phyloP scores from a whole-genome alignment of 2,113 vertebrate genomes.

The Leptosomus discolor region DNA sequence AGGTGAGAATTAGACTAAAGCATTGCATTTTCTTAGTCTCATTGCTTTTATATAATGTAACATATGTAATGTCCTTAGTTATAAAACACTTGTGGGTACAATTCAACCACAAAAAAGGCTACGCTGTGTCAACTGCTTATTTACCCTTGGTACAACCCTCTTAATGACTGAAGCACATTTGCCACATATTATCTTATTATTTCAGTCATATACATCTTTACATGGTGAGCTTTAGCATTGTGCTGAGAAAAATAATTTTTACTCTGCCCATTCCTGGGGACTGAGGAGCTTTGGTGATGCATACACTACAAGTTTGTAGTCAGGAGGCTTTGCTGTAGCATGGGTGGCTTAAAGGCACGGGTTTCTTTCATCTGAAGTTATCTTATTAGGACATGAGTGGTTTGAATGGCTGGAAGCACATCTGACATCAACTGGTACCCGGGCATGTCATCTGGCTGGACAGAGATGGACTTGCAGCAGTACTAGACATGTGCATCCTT shows the following conservation, averaged over 20 bases:
- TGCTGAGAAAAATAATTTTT: background rate
- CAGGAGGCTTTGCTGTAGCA: background rate
- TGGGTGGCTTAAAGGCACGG: background rate
- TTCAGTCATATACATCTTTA: background rate
- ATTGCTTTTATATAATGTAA: background rate
- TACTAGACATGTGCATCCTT: accelerated
- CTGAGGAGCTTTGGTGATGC: background rate
- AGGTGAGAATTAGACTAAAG: background rate
- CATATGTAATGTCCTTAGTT: background rate
- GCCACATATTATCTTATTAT: background rate
- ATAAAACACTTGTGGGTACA: background rate
- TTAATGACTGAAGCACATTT: background rate
- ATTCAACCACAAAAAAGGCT: background rate
- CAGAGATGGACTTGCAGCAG: background rate
- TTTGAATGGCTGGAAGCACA: background rate
- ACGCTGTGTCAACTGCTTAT: background rate
- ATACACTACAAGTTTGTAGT: background rate
- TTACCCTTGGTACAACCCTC: background rate
- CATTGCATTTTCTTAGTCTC: background rate
- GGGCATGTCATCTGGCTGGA: background rate
- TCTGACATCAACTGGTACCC: too few relatives aligned
- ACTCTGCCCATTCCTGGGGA: background rate
- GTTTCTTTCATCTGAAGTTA: background rate
- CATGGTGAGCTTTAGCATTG: background rate
- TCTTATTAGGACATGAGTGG: background rate